Percentiles rank a stretch among this genome's conserved stretches.
Evolutionary conservation across 2,888 invertebrate genomes (phyloP).

Genomic region (Lysandra bellargus): DNA sequence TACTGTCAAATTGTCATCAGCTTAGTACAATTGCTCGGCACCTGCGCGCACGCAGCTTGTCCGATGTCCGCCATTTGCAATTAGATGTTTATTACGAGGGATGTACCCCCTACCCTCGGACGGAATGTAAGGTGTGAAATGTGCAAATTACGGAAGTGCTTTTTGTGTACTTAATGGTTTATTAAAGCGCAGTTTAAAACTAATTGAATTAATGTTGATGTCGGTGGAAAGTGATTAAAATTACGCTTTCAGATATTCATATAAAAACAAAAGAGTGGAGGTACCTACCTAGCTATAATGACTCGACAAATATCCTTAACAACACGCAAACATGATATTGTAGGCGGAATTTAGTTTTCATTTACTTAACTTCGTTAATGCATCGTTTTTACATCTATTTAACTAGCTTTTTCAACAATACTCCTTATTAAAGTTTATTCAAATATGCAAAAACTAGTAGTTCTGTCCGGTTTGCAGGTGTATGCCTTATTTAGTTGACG

Average conservation of each 20-base stretch:
- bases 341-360: background rate
- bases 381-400: background rate
- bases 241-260: background rate
- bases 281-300: background rate
- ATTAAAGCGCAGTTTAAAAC: background rate
- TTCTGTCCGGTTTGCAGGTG: conserved; percentile 4
- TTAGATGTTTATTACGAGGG: conserved; percentile 17
- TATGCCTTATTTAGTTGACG: background rate
- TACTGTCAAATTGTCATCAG: conserved; percentile 25
- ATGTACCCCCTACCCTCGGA: background rate
- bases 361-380: background rate
- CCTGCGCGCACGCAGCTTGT: conserved; percentile 27
- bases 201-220: background rate
- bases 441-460: conserved; percentile 8
- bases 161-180: background rate
- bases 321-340: background rate
- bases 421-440: background rate
- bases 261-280: background rate
- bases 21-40: conserved; percentile 23
- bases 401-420: background rate
- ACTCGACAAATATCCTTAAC: background rate
- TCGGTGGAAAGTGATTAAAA: background rate
- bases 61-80: conserved; percentile 3
- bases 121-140: background rate
- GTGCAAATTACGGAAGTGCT: background rate